A percentile compares a stretch with the other conserved stretches of the same genome.
phyloP scores from a whole-genome alignment of 2,797 vertebrate genomes.

The Pseudopleuronectes americanus region DNA sequence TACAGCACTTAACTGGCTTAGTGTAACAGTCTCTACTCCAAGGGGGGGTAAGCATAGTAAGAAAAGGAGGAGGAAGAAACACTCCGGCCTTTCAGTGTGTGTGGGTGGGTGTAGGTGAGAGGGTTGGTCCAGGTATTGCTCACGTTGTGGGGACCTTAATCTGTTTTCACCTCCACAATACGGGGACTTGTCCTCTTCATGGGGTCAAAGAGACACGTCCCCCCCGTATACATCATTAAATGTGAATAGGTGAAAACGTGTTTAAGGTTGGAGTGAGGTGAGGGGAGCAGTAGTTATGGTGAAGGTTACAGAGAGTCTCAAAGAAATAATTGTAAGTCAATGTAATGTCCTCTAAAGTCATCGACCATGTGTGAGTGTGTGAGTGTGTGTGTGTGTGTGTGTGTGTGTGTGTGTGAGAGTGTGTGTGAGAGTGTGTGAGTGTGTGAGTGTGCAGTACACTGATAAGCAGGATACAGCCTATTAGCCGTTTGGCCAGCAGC shows the following conservation, averaged over 20 bases:
- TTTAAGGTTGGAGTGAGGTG: background rate
- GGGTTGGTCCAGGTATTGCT: slow-evolving; percentile 4
- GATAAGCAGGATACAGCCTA: slow-evolving; percentile 65
- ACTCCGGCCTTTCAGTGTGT: slow-evolving; percentile 16
- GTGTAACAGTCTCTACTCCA: slow-evolving; percentile 46
- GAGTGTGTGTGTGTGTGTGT: slow-evolving; percentile 8
- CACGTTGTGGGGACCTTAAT: background rate
- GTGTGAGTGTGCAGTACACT: slow-evolving; percentile 39
- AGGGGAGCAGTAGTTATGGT: no score
- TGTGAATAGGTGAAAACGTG: background rate
- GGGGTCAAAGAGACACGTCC: background rate
- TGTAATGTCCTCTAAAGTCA: background rate
- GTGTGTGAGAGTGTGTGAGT: slow-evolving; percentile 13
- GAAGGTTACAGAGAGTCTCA: no score
- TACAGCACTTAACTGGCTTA: slow-evolving; percentile 61
- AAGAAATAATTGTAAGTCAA: no score
- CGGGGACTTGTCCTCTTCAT: background rate
- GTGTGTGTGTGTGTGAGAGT: slow-evolving; percentile 32
- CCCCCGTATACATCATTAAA: background rate
- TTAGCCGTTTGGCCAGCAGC: slow-evolving; percentile 64
- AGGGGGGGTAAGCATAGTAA: slow-evolving; percentile 33
- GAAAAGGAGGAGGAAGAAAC: slow-evolving; percentile 24
- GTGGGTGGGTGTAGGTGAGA: slow-evolving; percentile 23
- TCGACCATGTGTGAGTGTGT: slow-evolving; percentile 9
- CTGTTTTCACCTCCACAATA: no score